Conservation (phyloP, 1,140 invertebrate species). For the Drosophila dunni region DNA sequence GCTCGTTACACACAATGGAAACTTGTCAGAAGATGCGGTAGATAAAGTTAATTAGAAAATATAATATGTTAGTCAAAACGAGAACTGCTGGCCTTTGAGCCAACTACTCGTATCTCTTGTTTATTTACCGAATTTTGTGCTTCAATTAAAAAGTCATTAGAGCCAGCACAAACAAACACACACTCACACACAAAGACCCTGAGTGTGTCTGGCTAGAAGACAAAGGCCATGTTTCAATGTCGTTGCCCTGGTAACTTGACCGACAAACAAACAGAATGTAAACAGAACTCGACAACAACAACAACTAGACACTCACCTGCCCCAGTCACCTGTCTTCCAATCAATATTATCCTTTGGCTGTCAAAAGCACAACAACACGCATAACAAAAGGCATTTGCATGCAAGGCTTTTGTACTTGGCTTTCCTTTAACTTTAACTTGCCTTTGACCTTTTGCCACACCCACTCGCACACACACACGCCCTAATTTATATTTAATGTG, state of each 20-base stretch:
- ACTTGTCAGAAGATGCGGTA: constrained; percentile 59
- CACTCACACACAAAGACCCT: not conserved
- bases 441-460: constrained; percentile 18
- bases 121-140: constrained; percentile 76
- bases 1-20: constrained; percentile 22
- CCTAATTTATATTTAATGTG: constrained; percentile 79
- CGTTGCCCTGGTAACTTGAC: constrained; percentile 68
- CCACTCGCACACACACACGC: constrained; percentile 2
- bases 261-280: constrained; percentile 55
- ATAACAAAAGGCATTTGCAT: constrained; percentile 66
- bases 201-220: not conserved
- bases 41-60: constrained; percentile 69
- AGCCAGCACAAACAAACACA: constrained; percentile 22
- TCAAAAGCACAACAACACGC: constrained; percentile 60
- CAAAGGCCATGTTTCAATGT: constrained; percentile 51
- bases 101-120: constrained; percentile 62
- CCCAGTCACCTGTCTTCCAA: constrained; percentile 36
- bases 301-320: constrained; percentile 10
- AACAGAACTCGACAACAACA: constrained; percentile 45
- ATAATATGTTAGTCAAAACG: constrained; percentile 38
- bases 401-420: constrained; percentile 70
- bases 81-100: constrained; percentile 35
- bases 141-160: constrained; percentile 80
- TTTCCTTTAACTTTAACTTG: constrained; percentile 38
- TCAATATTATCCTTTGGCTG: constrained; percentile 75